Evolutionary conservation across 2,797 vertebrate genomes (phyloP).

Genomic region (Chaunax sp.): DNA sequence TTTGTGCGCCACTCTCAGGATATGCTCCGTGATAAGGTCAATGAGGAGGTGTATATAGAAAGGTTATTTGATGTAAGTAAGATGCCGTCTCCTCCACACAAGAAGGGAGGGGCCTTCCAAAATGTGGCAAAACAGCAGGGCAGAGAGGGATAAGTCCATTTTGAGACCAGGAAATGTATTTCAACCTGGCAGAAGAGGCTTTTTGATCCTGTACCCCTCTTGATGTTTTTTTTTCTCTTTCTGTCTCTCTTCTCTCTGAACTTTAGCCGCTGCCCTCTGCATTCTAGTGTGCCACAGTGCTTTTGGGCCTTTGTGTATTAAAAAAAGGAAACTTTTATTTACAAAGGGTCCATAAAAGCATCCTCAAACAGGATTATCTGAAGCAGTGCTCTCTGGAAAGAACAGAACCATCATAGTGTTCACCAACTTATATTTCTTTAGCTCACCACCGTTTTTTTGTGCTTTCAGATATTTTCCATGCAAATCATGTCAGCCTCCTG

Average conservation of each 20-base stretch:
- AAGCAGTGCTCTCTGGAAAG: conserved; percentile 87
- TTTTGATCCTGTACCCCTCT: conserved; percentile 57
- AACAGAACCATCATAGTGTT: conserved; percentile 48
- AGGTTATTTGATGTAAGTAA: conserved; percentile 99
- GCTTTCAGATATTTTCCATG: conserved; percentile 56
- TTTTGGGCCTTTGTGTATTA: conserved; percentile 85
- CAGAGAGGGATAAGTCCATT: conserved; percentile 99
- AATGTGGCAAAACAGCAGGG: conserved; percentile 99
- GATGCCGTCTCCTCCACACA: conserved; percentile 95
- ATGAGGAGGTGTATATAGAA: conserved; percentile 99
- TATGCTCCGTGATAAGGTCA: conserved; percentile 99
- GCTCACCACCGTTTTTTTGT: conserved; percentile 21
- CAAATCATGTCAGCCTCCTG: conserved; percentile 60
- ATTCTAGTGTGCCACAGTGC: conserved; percentile 87
- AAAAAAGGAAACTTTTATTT: conserved; percentile 73
- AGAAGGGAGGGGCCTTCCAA: conserved; percentile 92
- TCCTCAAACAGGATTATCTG: conserved; percentile 82
- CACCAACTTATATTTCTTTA: conserved; percentile 22
- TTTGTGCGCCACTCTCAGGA: conserved; percentile 99
- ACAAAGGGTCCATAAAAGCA: conserved; percentile 87
- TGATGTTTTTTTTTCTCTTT: conserved; percentile 59
- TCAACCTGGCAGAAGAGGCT: conserved; percentile 75
- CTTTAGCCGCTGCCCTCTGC: conserved; percentile 85
- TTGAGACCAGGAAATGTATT: conserved; percentile 85
- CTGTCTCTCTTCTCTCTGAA: conserved; percentile 84